Percentiles rank a stretch among this genome's conserved stretches.
phyloP scores from a whole-genome alignment of 1,140 invertebrate species.

The Microplitis demolitor region DNA sequence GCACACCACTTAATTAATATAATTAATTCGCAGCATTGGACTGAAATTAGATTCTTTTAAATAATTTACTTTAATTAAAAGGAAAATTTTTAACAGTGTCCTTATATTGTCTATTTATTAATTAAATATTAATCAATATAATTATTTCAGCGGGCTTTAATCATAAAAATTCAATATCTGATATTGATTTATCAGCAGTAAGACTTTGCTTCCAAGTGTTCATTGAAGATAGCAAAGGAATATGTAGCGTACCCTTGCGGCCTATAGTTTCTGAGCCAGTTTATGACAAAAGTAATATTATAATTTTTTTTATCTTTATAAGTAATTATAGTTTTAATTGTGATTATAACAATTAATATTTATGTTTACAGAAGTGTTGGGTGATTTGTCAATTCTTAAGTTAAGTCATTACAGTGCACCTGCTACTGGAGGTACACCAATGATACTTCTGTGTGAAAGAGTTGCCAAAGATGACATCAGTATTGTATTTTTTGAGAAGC shows the following conservation, averaged over 20 bases:
- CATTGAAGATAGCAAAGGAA: constrained; percentile 73
- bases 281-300: constrained; percentile 74
- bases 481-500: constrained; percentile 86
- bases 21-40: too few species aligned
- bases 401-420: constrained; percentile 81
- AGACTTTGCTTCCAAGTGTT: constrained; percentile 94
- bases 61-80: too few species aligned
- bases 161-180: constrained; percentile 75
- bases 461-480: constrained; percentile 89
- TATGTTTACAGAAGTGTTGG: constrained; percentile 78
- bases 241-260: constrained; percentile 76
- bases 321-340: background rate
- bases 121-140: too few species aligned
- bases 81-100: too few species aligned
- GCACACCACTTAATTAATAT: too few species aligned
- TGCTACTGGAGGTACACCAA: constrained; percentile 82
- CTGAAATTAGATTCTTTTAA: too few species aligned
- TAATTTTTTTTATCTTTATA: constrained; percentile 30
- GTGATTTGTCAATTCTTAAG: constrained; percentile 86
- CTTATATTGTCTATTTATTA: too few species aligned
- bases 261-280: constrained; percentile 87
- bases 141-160: constrained; percentile 66
- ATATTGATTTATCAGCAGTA: constrained; percentile 91
- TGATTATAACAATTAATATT: constrained; percentile 24
- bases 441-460: constrained; percentile 94